A percentile compares a stretch with the other conserved stretches of the same genome.
phyloP scores from a whole-genome alignment of 2,113 vertebrate genomes.

The Proteles cristata region DNA sequence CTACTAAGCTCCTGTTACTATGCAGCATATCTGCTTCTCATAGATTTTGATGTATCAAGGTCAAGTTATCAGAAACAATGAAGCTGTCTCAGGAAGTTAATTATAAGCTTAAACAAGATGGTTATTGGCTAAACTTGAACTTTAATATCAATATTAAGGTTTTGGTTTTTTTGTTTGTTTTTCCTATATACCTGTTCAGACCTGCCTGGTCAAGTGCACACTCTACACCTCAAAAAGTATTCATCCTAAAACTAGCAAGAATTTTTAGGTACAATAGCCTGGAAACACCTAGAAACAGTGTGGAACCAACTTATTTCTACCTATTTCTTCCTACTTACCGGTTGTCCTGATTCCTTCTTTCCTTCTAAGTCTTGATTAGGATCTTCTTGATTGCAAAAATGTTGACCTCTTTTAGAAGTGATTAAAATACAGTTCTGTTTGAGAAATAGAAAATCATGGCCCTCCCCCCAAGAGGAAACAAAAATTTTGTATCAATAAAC shows the following conservation, averaged over 20 bases:
- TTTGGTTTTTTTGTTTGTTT: neutral
- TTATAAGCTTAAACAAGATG: neutral
- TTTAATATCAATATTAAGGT: neutral
- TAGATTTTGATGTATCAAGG: neutral
- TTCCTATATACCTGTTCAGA: neutral
- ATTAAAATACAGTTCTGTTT: neutral
- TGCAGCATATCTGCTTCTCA: neutral
- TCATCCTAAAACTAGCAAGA: neutral
- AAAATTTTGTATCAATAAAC: neutral
- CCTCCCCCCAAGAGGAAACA: neutral
- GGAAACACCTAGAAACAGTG: neutral
- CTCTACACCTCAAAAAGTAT: neutral
- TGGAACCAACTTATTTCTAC: neutral
- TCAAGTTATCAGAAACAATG: neutral
- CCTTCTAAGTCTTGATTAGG: neutral
- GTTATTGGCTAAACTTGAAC: neutral
- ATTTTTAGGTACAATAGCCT: neutral
- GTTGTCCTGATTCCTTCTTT: neutral
- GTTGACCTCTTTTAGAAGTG: neutral
- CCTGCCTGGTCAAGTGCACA: neutral
- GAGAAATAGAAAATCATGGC: neutral
- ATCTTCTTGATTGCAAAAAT: neutral
- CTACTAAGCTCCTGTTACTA: neutral
- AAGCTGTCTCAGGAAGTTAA: neutral
- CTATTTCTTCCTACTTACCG: neutral